Evolutionary conservation across 2,888 invertebrate species (phyloP).

Genomic region (Cryptocephalus primarius): DNA sequence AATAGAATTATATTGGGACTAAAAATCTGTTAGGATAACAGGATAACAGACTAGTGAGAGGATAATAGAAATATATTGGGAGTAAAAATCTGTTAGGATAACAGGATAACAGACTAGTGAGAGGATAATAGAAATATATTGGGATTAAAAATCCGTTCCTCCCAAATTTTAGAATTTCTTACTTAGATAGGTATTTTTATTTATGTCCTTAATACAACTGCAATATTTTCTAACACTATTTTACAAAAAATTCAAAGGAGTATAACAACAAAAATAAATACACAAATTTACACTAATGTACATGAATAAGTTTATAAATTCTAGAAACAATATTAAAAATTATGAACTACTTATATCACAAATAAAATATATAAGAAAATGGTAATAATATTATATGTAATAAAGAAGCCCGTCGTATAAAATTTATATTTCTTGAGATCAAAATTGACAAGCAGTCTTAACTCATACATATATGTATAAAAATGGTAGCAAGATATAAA

Average conservation of each 20-base stretch:
- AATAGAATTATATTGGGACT: no score
- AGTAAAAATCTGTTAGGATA: no score
- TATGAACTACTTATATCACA: slow-evolving; percentile 12
- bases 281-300: slow-evolving; percentile 31
- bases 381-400: slow-evolving; percentile 5
- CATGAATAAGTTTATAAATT: slow-evolving; percentile 9
- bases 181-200: slow-evolving; percentile 15
- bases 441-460: slow-evolving; percentile 34
- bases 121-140: no score
- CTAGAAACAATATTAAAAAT: slow-evolving; percentile 3
- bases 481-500: slow-evolving; percentile 25
- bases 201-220: slow-evolving; percentile 34
- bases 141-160: no score
- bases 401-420: slow-evolving; percentile 16
- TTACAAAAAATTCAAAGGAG: slow-evolving; percentile 32
- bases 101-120: no score
- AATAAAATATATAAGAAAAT: slow-evolving; percentile 9
- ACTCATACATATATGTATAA: slow-evolving; percentile 18
- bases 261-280: slow-evolving; percentile 32
- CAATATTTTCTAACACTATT: slow-evolving; percentile 36
- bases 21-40: no score
- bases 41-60: no score
- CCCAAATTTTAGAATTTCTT: no score
- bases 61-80: no score
- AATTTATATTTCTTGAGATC: slow-evolving; percentile 25